Conservation (phyloP, 23 tunicate genomes). For the Phallusia fumigata region DNA sequence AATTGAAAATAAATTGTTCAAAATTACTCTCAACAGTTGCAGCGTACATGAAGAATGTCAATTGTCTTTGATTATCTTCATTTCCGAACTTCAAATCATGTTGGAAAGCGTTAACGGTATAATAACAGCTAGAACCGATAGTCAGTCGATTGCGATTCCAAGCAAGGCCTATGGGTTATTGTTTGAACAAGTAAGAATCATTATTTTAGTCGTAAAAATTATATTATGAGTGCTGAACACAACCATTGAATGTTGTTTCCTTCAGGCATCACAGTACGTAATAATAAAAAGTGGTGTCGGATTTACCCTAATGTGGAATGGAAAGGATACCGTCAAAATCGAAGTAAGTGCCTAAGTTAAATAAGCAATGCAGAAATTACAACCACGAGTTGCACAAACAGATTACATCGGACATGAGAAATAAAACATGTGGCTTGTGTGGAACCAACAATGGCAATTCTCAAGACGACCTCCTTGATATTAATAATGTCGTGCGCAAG, state of each 20-base stretch:
- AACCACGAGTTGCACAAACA: not conserved
- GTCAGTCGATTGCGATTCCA: slow-evolving; percentile 13
- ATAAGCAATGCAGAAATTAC: not conserved
- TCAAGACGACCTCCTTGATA: slow-evolving; percentile 15
- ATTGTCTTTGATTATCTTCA: not conserved
- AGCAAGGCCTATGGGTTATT: slow-evolving; percentile 7
- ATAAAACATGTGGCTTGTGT: slow-evolving; percentile 38
- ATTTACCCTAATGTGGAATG: slow-evolving; percentile 17
- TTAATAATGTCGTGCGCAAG: not conserved
- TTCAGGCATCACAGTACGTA: slow-evolving; percentile 22
- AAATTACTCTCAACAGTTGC: not conserved
- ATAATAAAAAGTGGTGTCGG: slow-evolving; percentile 12
- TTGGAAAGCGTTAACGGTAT: not conserved
- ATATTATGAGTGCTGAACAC: too few relatives aligned
- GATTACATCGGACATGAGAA: not conserved
- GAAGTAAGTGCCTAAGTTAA: not conserved
- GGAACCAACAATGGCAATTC: slow-evolving; percentile 17
- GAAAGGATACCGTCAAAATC: slow-evolving; percentile 10
- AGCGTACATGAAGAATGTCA: not conserved
- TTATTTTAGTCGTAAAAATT: too few relatives aligned
- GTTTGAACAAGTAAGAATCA: not conserved
- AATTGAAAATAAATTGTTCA: not conserved
- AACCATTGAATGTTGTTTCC: not conserved
- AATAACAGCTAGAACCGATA: not conserved
- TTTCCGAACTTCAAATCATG: not conserved